Percentiles rank a stretch among this genome's conserved stretches.
These are phyloP conservation scores for Stratiomys singularior DNA, from an alignment of 2,888 invertebrate genomes.

Conservation along the genomic window DNA sequence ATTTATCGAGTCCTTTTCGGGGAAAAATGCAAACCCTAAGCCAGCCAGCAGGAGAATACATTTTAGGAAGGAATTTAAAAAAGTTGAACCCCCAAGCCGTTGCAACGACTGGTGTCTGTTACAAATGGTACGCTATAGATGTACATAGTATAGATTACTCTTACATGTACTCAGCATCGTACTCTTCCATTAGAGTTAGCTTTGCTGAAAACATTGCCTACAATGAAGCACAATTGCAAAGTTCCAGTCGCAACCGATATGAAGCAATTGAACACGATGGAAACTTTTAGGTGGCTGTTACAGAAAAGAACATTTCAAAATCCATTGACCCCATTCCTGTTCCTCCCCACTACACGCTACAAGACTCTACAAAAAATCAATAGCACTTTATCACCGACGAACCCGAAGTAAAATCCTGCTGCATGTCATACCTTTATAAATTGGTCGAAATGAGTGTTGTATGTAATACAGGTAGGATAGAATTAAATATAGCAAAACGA, in stretches of 20 bases:
- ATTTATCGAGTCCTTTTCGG: too few relatives aligned
- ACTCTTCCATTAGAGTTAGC: not conserved
- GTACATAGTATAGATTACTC: not conserved
- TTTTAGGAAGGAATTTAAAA: not conserved
- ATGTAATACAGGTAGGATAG: too few relatives aligned
- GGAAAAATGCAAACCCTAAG: too few relatives aligned
- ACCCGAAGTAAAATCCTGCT: too few relatives aligned
- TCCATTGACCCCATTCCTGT: not conserved
- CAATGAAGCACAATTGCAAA: not conserved
- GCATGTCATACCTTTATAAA: too few relatives aligned
- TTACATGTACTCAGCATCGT: not conserved
- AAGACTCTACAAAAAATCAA: too few relatives aligned
- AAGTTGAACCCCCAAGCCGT: not conserved
- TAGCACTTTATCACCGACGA: too few relatives aligned
- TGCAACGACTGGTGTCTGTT: not conserved
- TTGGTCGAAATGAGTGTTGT: too few relatives aligned
- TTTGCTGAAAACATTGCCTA: not conserved
- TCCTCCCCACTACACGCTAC: not conserved
- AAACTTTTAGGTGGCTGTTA: not conserved
- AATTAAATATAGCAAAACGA: too few relatives aligned
- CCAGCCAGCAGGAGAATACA: too few relatives aligned
- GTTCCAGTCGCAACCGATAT: not conserved
- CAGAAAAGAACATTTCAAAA: conserved; percentile 5
- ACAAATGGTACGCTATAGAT: not conserved
- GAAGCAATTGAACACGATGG: not conserved